Evolutionary conservation across 2,888 invertebrate genomes (phyloP).

Genomic region (Erebia palarica): DNA sequence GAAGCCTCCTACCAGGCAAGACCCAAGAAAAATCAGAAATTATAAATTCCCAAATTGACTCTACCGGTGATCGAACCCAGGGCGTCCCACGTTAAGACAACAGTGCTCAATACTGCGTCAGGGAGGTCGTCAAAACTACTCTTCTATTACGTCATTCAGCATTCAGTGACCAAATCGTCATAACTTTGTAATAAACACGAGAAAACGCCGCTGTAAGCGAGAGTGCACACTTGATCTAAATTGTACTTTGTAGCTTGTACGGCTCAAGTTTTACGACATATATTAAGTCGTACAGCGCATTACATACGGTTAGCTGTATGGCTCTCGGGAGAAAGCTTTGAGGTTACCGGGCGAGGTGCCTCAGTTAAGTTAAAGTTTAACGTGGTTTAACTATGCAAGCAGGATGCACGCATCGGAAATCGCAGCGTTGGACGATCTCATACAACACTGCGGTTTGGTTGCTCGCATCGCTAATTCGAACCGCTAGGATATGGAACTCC

Average conservation of each 20-base stretch:
- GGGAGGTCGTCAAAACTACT: no score
- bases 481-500: no score
- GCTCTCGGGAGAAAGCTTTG: conserved; percentile 44
- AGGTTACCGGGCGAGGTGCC: conserved; percentile 28
- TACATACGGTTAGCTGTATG: conserved; percentile 42
- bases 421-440: no score
- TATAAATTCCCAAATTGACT: no score
- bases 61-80: no score
- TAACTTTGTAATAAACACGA: conserved; percentile 2
- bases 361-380: conserved; percentile 23
- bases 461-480: no score
- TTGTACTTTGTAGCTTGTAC: conserved; percentile 19
- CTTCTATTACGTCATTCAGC: background rate
- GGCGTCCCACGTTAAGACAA: no score
- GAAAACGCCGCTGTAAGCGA: conserved; percentile 4
- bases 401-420: background rate
- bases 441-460: no score
- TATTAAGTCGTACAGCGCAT: conserved; percentile 42
- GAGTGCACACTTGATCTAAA: conserved; percentile 15
- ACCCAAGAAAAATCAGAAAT: no score
- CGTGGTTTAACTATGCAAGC: background rate
- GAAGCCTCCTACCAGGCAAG: no score
- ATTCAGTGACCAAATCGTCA: background rate
- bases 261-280: conserved; percentile 37
- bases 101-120: no score